Percentiles rank a stretch among this genome's conserved stretches.
phyloP scores from a whole-genome alignment of 2,797 vertebrate genomes.

The Rhabdophis nuchalis region DNA sequence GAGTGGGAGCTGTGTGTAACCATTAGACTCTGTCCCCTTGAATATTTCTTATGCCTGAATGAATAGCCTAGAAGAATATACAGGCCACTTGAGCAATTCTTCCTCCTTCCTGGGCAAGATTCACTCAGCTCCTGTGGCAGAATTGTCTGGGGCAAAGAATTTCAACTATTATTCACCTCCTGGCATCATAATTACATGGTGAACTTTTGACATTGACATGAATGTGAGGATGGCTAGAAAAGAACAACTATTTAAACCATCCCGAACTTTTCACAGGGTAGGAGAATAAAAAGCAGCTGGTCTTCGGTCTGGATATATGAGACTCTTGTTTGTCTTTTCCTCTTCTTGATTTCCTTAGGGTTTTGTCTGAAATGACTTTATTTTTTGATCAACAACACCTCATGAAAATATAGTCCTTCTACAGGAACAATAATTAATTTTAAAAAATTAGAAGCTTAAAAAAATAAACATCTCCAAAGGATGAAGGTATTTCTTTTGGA shows the following conservation, averaged over 20 bases:
- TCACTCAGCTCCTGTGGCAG: conserved; percentile 14
- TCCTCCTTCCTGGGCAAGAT: not conserved
- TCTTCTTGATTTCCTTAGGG: conserved; percentile 38
- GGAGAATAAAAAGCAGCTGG: conserved; percentile 56
- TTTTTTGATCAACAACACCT: not conserved
- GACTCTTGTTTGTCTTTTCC: conserved; percentile 26
- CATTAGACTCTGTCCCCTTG: not conserved
- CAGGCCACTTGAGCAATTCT: not conserved
- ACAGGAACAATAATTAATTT: not conserved
- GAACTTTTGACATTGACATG: conserved; percentile 37
- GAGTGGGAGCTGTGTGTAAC: not conserved
- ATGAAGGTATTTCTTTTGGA: not conserved
- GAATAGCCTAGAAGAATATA: conserved; percentile 11
- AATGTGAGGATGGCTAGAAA: conserved; percentile 46
- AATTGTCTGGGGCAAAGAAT: conserved; percentile 11
- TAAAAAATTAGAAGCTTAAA: not conserved
- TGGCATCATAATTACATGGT: conserved; percentile 19
- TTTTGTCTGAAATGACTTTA: conserved; percentile 27
- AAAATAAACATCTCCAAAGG: not conserved
- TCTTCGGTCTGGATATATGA: conserved; percentile 37
- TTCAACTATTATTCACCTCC: conserved; percentile 40
- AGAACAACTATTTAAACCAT: conserved; percentile 50
- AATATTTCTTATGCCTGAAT: not conserved
- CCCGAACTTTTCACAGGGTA: conserved; percentile 53
- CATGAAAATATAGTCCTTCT: not conserved